These are phyloP conservation scores for Meloe dianella DNA, from an alignment of 2,888 invertebrate genomes.

Conservation along the genomic window DNA sequence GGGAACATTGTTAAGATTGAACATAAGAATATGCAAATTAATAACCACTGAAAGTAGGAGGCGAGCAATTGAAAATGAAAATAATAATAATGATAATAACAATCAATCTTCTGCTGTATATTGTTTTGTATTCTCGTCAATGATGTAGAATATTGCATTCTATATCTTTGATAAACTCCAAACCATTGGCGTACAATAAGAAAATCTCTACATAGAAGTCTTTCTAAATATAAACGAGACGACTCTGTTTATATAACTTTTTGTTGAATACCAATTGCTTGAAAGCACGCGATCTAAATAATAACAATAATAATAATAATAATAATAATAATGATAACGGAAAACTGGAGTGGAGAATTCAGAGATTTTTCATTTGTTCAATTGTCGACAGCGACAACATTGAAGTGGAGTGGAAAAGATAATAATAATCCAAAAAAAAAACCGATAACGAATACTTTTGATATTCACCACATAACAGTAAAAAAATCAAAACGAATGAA, in stretches of 20 bases:
- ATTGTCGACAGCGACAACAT: constrained; percentile 28
- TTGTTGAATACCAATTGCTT: neutral
- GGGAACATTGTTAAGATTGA: too few species aligned
- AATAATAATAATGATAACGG: constrained; percentile 32
- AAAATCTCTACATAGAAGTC: neutral
- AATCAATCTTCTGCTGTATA: neutral
- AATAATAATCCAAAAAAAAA: neutral
- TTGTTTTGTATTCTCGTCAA: neutral
- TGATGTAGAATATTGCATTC: neutral
- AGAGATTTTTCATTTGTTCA: constrained; percentile 39
- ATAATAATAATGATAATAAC: neutral
- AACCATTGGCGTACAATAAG: neutral
- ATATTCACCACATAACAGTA: neutral
- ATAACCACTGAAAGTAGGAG: too few species aligned
- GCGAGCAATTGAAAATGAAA: too few species aligned
- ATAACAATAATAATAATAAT: constrained; percentile 18
- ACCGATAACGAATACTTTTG: neutral
- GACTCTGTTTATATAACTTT: neutral
- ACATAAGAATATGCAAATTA: too few species aligned
- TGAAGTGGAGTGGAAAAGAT: neutral
- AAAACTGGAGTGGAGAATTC: constrained; percentile 26
- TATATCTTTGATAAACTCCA: neutral
- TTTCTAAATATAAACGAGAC: neutral
- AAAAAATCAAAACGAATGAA: neutral
- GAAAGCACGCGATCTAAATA: constrained; percentile 25